These are phyloP conservation scores for Dugesia japonica DNA, from an alignment of 2,888 invertebrate genomes.

Conservation along the genomic window DNA sequence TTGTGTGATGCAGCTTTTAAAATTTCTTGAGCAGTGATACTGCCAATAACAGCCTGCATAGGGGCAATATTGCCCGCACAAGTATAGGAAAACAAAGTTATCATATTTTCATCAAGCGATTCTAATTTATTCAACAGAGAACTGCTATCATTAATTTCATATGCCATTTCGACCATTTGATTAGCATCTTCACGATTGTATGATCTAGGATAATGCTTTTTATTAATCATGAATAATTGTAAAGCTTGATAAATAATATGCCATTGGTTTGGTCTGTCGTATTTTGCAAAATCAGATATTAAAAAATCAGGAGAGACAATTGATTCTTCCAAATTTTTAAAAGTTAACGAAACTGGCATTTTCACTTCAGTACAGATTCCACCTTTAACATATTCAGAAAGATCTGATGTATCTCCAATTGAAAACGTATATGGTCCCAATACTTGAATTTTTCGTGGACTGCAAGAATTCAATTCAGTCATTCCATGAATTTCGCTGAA, in stretches of 20 bases:
- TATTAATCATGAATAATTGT: no score
- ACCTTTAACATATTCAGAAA: slow-evolving; percentile 66
- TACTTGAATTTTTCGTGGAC: slow-evolving; percentile 75
- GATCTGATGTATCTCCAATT: slow-evolving; percentile 71
- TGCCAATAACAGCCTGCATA: no score
- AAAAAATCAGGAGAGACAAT: slow-evolving; percentile 66
- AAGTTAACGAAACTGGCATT: slow-evolving; percentile 64
- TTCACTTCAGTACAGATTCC: slow-evolving; percentile 88
- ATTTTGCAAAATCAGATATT: slow-evolving; percentile 77
- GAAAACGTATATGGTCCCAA: slow-evolving; percentile 71
- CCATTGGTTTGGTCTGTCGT: slow-evolving; percentile 70
- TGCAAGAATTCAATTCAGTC: slow-evolving; percentile 74
- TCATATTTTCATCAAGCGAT: no score
- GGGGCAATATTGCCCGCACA: no score
- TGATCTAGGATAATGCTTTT: no score
- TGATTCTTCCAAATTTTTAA: slow-evolving; percentile 62
- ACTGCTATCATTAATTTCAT: no score
- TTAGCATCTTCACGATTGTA: no score
- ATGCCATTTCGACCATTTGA: no score
- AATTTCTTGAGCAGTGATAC: no score
- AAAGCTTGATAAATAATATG: slow-evolving; percentile 72
- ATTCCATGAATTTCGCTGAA: slow-evolving; percentile 90
- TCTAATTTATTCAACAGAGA: no score
- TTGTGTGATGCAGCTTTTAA: no score
- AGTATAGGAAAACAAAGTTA: no score